Conservation (phyloP, 2,797 vertebrate species). For the Paedocypris micromegethes region DNA sequence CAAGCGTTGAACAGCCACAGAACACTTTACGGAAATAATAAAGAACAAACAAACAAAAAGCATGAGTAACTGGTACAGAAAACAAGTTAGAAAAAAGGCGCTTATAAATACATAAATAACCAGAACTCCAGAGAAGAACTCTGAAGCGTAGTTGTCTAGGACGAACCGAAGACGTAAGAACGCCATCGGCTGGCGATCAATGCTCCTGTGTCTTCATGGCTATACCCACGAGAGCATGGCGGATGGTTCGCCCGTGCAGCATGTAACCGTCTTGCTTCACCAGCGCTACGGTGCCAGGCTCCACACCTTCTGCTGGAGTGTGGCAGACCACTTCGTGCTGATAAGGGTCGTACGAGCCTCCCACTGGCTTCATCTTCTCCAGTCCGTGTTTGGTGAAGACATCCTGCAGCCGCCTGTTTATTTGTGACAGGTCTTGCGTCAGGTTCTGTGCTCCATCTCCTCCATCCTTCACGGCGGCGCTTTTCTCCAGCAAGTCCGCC, state of each 20-base stretch:
- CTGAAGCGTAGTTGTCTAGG: conserved; percentile 2
- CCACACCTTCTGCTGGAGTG: conserved; percentile 67
- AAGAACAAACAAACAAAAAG: neutral
- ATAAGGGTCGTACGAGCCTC: conserved; percentile 75
- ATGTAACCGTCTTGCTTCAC: conserved; percentile 79
- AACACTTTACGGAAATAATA: conserved; percentile 3
- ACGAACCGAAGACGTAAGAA: neutral
- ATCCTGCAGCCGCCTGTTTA: conserved; percentile 72
- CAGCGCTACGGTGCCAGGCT: conserved; percentile 71
- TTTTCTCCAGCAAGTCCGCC: conserved; percentile 76
- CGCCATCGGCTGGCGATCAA: conserved; percentile 21
- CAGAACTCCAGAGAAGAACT: conserved; percentile 9
- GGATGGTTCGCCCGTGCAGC: conserved; percentile 79
- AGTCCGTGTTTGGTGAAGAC: conserved; percentile 80
- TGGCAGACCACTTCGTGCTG: conserved; percentile 79
- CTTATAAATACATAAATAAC: conserved; percentile 28
- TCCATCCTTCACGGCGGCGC: conserved; percentile 49
- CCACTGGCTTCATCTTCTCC: conserved; percentile 77
- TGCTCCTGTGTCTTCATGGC: conserved; percentile 71
- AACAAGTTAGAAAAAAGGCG: neutral
- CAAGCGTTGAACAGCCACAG: conserved; percentile 1
- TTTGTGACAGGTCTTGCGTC: conserved; percentile 62
- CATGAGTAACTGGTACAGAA: neutral
- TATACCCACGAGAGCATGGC: conserved; percentile 76
- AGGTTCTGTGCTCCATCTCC: conserved; percentile 58